phyloP scores from a whole-genome alignment of 2,888 invertebrate species.

The Heliconius cydno region DNA sequence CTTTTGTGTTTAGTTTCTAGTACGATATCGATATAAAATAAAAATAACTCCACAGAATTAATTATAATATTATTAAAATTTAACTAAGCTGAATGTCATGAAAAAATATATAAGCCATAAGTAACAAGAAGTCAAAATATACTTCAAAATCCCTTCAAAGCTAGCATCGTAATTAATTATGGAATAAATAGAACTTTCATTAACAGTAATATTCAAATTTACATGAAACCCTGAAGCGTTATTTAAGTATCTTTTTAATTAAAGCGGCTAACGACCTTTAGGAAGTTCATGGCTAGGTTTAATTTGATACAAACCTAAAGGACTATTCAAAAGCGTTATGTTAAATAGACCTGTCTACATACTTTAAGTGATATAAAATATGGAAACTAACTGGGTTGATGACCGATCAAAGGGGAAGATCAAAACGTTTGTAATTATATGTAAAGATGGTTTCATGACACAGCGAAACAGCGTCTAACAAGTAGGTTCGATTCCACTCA shows the following conservation, averaged over 20 bases:
- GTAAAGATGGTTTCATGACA: too few species aligned
- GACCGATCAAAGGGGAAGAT: not conserved
- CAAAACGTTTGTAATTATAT: not conserved
- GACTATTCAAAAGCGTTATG: slow-evolving; percentile 34
- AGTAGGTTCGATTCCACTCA: too few species aligned
- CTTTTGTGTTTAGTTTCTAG: slow-evolving; percentile 37
- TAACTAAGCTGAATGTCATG: too few species aligned
- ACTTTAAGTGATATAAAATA: slow-evolving; percentile 4
- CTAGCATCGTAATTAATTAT: slow-evolving; percentile 30
- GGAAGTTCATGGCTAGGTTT: slow-evolving; percentile 42
- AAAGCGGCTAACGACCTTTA: slow-evolving; percentile 44
- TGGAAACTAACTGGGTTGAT: not conserved
- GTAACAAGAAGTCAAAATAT: slow-evolving; percentile 5
- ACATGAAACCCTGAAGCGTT: slow-evolving; percentile 39
- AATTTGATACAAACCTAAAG: slow-evolving; percentile 40
- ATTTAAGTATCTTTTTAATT: slow-evolving; percentile 45
- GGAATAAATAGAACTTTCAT: slow-evolving; percentile 39
- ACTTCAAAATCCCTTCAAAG: slow-evolving; percentile 1
- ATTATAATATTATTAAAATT: not conserved
- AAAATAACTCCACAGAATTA: too few species aligned
- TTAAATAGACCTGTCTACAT: slow-evolving; percentile 32
- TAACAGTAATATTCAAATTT: slow-evolving; percentile 42
- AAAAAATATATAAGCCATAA: not conserved
- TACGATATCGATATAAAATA: not conserved
- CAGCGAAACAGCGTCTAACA: too few species aligned